Evolutionary conservation across 2,113 vertebrate genomes (phyloP).

Genomic region (Sceloporus tristichus): DNA sequence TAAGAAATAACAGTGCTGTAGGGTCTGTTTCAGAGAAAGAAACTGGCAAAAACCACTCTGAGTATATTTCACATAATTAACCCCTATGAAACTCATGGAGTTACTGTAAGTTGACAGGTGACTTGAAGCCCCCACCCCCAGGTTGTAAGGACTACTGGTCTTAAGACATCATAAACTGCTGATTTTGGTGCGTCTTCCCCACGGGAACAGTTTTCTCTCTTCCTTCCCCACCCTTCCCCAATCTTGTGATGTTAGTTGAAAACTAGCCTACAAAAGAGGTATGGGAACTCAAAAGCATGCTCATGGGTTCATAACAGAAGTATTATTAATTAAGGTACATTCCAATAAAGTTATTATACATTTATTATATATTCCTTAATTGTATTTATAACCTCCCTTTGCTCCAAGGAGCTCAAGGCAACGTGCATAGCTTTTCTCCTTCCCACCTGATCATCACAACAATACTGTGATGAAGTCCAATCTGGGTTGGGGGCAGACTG

Average conservation of each 20-base stretch:
- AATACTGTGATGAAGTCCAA: neutral
- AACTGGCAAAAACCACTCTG: too few species aligned
- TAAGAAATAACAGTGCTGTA: too few species aligned
- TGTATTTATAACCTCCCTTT: neutral
- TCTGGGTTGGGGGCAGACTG: neutral
- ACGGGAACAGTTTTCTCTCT: neutral
- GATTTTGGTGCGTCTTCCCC: neutral
- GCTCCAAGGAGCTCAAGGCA: neutral
- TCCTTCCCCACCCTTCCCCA: too few species aligned
- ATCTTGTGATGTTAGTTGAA: neutral
- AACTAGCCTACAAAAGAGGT: neutral
- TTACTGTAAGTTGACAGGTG: neutral
- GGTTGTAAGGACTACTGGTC: too few species aligned
- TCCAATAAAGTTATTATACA: too few species aligned
- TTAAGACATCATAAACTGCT: neutral
- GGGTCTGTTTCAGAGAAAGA: too few species aligned
- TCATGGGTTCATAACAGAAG: neutral
- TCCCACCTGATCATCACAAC: neutral
- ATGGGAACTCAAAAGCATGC: neutral
- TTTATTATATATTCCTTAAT: neutral
- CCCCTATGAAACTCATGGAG: too few species aligned
- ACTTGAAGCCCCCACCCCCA: too few species aligned
- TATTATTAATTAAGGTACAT: neutral
- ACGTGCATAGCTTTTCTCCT: neutral
- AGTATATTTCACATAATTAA: too few species aligned